These are phyloP conservation scores for Sebastes iracundus DNA, from an alignment of 2,797 vertebrate species.

Conservation along the genomic window DNA sequence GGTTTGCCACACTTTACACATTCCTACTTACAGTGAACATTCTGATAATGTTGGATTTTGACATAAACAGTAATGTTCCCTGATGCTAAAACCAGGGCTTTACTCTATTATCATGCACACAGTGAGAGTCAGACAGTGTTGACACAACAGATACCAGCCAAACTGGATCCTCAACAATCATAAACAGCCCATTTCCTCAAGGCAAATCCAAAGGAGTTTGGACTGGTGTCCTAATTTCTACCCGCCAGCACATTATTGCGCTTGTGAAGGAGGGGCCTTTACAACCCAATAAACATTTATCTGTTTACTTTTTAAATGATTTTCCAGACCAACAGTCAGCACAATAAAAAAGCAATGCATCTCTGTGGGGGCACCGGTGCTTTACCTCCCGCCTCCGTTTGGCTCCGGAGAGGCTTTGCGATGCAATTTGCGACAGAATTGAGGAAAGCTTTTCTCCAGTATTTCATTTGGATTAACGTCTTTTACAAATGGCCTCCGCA, in stretches of 20 bases:
- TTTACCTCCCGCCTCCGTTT: background rate
- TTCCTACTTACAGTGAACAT: background rate
- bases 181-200: background rate
- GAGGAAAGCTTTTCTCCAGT: background rate
- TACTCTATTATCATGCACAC: background rate
- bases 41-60: background rate
- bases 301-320: slow-evolving; percentile 53
- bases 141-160: slow-evolving; percentile 19
- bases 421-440: background rate
- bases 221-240: slow-evolving; percentile 16
- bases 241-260: background rate
- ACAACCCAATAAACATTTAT: slow-evolving; percentile 57
- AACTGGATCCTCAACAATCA: slow-evolving; percentile 18
- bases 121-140: background rate
- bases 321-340: slow-evolving; percentile 56
- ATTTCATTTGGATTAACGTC: slow-evolving; percentile 12
- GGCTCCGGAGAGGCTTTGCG: slow-evolving; percentile 17
- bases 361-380: background rate
- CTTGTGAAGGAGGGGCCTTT: slow-evolving; percentile 18
- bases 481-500: background rate
- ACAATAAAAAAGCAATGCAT: slow-evolving; percentile 38
- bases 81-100: background rate
- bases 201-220: background rate
- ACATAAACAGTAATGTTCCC: background rate
- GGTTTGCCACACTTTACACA: background rate